A percentile compares a stretch with the other conserved stretches of the same genome.
Evolutionary conservation across 2,113 vertebrate genomes (phyloP).

Genomic region (Gavialis gangeticus): DNA sequence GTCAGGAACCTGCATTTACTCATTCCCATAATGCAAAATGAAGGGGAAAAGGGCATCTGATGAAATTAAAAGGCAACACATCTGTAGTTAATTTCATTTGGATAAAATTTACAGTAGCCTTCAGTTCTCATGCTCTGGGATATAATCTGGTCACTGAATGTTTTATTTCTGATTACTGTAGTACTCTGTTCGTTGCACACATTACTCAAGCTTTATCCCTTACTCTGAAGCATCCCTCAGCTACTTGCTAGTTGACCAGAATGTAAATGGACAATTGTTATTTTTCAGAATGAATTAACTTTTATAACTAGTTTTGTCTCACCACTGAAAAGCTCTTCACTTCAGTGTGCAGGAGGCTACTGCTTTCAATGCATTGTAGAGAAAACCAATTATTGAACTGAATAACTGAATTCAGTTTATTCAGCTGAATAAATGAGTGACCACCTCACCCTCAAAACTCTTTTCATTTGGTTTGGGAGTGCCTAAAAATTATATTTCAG

Average conservation of each 20-base stretch:
- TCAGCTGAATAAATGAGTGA: background rate
- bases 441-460: background rate
- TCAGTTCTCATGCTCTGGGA: background rate
- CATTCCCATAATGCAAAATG: background rate
- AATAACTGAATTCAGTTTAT: background rate
- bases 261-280: background rate
- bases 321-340: background rate
- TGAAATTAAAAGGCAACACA: background rate
- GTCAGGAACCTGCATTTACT: background rate
- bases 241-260: background rate
- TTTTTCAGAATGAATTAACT: too few species aligned
- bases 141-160: background rate
- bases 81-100: background rate
- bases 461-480: background rate
- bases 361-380: background rate
- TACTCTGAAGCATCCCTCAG: background rate
- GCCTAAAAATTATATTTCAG: background rate
- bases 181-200: background rate
- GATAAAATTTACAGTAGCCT: fast-evolving
- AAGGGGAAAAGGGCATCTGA: background rate
- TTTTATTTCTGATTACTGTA: background rate
- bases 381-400: background rate
- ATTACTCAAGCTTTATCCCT: background rate
- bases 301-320: background rate
- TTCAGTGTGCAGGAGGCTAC: background rate